phyloP scores from a whole-genome alignment of 2,888 invertebrate species.

The Endotricha flammealis region DNA sequence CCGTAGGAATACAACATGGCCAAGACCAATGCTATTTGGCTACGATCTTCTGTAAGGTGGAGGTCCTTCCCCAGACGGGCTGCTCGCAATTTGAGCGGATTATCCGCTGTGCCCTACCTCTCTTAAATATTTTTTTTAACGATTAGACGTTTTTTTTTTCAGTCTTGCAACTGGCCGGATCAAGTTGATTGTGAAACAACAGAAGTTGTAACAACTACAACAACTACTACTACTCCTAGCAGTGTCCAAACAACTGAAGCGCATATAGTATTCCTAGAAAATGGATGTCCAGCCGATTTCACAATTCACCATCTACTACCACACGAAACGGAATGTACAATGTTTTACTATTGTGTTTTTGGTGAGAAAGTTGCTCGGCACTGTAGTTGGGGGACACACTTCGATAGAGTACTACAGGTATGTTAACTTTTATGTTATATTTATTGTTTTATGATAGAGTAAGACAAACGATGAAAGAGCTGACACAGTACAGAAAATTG shows the following conservation, averaged over 20 bases:
- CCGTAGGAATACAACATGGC: background rate
- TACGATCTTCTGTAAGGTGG: too few relatives aligned
- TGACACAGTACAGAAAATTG: too few relatives aligned
- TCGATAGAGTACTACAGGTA: constrained; percentile 39
- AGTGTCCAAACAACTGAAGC: background rate
- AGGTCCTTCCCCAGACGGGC: too few relatives aligned
- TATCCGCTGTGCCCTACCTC: too few relatives aligned
- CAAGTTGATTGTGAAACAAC: too few relatives aligned
- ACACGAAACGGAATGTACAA: constrained; percentile 40
- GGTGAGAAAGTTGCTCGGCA: constrained; percentile 30
- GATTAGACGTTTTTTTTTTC: too few relatives aligned
- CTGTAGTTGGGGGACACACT: constrained; percentile 34
- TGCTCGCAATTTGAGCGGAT: too few relatives aligned
- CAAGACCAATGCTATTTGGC: too few relatives aligned
- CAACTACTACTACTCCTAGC: constrained; percentile 8
- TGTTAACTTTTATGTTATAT: constrained; percentile 5
- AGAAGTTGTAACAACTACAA: constrained; percentile 13
- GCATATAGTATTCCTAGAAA: constrained; percentile 23
- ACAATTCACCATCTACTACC: constrained; percentile 35
- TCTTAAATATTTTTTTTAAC: too few relatives aligned
- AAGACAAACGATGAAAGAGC: too few relatives aligned
- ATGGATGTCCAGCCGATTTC: constrained; percentile 45
- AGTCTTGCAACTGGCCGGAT: too few relatives aligned
- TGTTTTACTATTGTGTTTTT: constrained; percentile 39
- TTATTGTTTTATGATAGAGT: too few relatives aligned